Evolutionary conservation across 1,140 invertebrate species (phyloP), one percentile per base, ranked within the genome.

Genomic region (Leptonema lineaticorne): DNA sequence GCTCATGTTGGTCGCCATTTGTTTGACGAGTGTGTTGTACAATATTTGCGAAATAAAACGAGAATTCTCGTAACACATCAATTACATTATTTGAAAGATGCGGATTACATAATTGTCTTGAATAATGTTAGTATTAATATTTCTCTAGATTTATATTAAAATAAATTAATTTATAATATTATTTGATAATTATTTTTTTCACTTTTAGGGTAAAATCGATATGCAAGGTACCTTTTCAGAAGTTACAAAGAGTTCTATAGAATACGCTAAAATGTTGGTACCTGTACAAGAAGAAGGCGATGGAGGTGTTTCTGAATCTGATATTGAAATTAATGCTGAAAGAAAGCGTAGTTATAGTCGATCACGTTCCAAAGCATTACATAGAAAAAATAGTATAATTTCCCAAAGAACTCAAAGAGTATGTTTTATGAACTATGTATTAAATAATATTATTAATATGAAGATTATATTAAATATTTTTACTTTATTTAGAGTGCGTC

Each of bases 21-120:
- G 8, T 88, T 89, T 56, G 83, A 88, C 18, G 80, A 87, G 63
- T 88, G 87, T 62, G 81, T 89, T 64, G 75, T 75, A 1, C 83
- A 83, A 1, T 50, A 76, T 76, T 41, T 76, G 74, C 75, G 85
- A 76, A 75, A 83, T 1, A 89, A 91, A 70, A 85, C 86, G 0
- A 78, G 87, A 53, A 84, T 92, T 63, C 79, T 92, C 7, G 88
- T 92, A 1, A 92, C 90, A 2, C 90, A 92, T 79, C 90, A 92
- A 75, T 75, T 92, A 16, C 90, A 92, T 72, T 90, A 87, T 71
- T 76, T 93, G 14, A 86, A 87, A 73, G 77, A 84, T 20, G 89
- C 88, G 1, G 84, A 89, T 74, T 75, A 78, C 65, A 83, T 81
- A 79, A 83, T 82, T 68, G 81, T 92, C 1, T 75, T 92, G 28